These are phyloP conservation scores for Drosophila sordidula DNA, from an alignment of 2,888 invertebrate species.

Conservation along the genomic window DNA sequence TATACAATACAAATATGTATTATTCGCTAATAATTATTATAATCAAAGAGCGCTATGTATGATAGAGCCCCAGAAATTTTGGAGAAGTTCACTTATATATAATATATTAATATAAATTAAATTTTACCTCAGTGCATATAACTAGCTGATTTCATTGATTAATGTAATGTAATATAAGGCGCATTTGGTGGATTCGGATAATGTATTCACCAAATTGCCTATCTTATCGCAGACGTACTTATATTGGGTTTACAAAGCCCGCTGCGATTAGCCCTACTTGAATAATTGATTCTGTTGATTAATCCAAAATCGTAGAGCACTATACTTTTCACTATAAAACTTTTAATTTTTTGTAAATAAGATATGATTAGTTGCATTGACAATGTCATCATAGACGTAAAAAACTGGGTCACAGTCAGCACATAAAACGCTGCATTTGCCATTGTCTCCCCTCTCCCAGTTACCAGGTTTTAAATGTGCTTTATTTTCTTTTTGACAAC, in stretches of 20 bases:
- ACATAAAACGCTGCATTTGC: conserved; percentile 4
- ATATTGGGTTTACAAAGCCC: background rate
- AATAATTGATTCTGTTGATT: too few relatives aligned
- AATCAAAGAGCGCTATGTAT: background rate
- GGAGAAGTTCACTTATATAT: background rate
- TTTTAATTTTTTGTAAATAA: background rate
- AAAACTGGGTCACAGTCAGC: conserved; percentile 20
- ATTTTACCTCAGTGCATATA: background rate
- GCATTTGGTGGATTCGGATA: background rate
- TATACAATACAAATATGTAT: background rate
- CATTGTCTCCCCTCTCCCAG: background rate
- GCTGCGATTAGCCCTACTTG: background rate
- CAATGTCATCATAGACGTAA: background rate
- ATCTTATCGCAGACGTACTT: conserved; percentile 34
- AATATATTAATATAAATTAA: background rate
- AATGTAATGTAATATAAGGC: background rate
- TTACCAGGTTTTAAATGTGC: background rate
- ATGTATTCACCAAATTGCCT: conserved; percentile 3
- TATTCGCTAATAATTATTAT: background rate
- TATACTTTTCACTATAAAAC: too few relatives aligned
- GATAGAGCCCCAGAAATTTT: too few relatives aligned
- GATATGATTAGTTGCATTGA: background rate
- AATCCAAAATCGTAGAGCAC: too few relatives aligned
- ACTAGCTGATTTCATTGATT: conserved; percentile 6
- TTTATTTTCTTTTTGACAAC: conserved; percentile 3